Conservation (phyloP, 2,113 vertebrate genomes). For the Tachuris rubrigastra region DNA sequence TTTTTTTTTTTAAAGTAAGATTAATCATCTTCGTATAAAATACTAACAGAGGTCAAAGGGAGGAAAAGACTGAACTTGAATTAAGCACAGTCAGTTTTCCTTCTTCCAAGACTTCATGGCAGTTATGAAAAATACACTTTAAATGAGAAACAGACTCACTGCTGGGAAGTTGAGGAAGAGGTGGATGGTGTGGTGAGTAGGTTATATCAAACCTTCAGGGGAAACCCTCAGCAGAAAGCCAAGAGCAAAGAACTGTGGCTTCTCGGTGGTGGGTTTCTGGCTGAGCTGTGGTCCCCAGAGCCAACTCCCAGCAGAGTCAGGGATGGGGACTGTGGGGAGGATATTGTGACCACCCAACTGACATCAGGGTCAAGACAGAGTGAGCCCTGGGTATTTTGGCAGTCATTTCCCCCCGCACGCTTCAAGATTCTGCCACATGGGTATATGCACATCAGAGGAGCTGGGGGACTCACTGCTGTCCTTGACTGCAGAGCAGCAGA, state of each 20-base stretch:
- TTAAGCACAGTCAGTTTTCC: not conserved
- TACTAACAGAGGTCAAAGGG: not conserved
- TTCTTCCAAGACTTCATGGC: not conserved
- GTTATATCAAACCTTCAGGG: not conserved
- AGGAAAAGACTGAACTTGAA: slow-evolving; percentile 17
- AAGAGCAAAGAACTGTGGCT: not conserved
- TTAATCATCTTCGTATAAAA: slow-evolving; percentile 23
- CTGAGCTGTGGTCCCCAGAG: not conserved
- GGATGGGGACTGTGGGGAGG: not conserved
- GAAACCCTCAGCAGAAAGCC: not conserved
- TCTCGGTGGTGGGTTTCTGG: not conserved
- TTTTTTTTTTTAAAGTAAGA: not conserved
- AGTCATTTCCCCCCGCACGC: not conserved
- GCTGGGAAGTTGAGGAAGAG: not conserved
- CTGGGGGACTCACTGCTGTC: not conserved
- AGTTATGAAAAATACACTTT: slow-evolving; percentile 13
- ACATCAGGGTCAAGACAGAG: not conserved
- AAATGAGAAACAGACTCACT: slow-evolving; percentile 33
- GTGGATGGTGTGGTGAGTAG: not conserved
- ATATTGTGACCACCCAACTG: not conserved
- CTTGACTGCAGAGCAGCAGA: not conserved
- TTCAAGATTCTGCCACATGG: not conserved
- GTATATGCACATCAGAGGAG: not conserved
- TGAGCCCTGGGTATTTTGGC: not conserved
- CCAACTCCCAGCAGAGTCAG: not conserved